Conservation (phyloP, 2,797 vertebrate genomes). For the Ibycter americanus region DNA sequence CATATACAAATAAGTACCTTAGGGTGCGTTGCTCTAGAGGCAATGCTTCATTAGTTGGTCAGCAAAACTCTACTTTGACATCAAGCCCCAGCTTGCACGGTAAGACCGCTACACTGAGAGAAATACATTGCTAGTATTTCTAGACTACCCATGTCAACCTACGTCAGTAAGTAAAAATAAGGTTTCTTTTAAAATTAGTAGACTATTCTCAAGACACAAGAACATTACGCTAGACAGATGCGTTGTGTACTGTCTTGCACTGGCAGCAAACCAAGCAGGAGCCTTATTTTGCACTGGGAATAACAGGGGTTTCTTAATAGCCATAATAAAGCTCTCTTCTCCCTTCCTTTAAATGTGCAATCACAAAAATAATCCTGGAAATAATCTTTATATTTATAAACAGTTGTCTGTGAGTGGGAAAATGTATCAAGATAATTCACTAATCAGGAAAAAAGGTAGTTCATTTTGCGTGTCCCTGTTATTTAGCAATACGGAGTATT, state of each 20-base stretch:
- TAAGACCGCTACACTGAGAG: background rate
- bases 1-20: background rate
- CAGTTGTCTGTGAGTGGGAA: background rate
- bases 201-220: background rate
- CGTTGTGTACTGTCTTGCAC: background rate
- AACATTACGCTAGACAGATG: background rate
- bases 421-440: background rate
- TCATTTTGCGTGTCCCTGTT: background rate
- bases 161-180: background rate
- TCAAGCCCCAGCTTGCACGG: background rate
- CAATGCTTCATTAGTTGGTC: background rate
- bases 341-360: background rate
- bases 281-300: background rate
- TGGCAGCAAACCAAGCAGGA: background rate
- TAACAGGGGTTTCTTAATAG: background rate
- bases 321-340: background rate
- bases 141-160: fast-evolving
- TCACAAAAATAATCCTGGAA: background rate
- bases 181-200: background rate
- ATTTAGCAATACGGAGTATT: background rate
- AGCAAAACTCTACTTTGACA: background rate
- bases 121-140: background rate
- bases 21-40: background rate
- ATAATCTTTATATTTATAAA: background rate
- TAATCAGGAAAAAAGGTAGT: background rate